Evolutionary conservation across 2,888 invertebrate species (phyloP).

Genomic region (Polymixis lichenea): DNA sequence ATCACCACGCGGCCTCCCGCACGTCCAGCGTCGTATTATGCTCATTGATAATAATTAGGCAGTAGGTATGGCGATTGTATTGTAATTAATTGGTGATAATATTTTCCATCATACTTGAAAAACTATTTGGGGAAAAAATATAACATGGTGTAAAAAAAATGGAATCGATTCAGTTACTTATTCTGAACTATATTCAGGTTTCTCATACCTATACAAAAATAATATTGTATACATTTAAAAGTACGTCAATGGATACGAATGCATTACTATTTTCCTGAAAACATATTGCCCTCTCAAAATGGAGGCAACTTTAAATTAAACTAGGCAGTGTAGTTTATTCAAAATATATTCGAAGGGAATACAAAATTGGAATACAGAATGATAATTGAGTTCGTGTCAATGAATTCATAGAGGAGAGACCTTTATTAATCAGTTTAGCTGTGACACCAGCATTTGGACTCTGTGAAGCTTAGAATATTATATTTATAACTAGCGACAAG

Average conservation of each 20-base stretch:
- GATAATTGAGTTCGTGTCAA: constrained; percentile 67
- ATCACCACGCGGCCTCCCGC: too few species aligned
- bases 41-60: too few species aligned
- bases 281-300: neutral
- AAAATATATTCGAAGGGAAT: constrained; percentile 13
- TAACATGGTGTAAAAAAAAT: too few species aligned
- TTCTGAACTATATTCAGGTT: too few species aligned
- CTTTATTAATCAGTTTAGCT: constrained; percentile 63
- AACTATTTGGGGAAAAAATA: too few species aligned
- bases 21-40: too few species aligned
- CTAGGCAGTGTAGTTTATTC: constrained; percentile 8
- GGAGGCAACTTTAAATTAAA: constrained; percentile 18
- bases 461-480: constrained; percentile 8
- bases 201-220: too few species aligned
- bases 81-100: too few species aligned
- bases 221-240: neutral
- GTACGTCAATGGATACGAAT: neutral
- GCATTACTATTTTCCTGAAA: neutral
- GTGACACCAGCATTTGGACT: constrained; percentile 19
- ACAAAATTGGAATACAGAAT: constrained; percentile 57
- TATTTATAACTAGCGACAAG: neutral
- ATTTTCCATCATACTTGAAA: too few species aligned
- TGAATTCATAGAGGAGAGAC: constrained; percentile 59
- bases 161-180: too few species aligned
- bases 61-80: too few species aligned